Evolutionary conservation across 2,113 vertebrate species (phyloP), one percentile per base, ranked within the genome.

Genomic region (Emydocephalus ijimae): DNA sequence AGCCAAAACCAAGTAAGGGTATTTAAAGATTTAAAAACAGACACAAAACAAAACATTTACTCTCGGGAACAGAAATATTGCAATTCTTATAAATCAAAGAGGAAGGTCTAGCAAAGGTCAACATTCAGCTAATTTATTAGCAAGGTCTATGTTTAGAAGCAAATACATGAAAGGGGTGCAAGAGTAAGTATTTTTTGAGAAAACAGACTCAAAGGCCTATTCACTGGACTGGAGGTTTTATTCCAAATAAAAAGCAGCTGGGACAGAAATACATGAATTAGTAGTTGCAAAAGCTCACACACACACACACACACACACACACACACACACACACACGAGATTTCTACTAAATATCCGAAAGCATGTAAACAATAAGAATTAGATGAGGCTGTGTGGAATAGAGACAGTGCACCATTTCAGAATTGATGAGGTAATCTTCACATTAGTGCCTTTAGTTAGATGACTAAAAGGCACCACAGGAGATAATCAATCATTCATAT

Each of bases 61-160:
- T 90, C 94, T 90, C 61, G 92, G 94, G 94, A 59, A 91, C 18
- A 81, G 87, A 64, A 69, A 96, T 48, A 94, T 93, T 94, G 93
- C 93, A 94, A 48, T 94, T 93, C 93, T 90, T 81, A 93, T 95
- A 96, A 96, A 96, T 96, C 94, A 97, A 1, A 43, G n/a, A 89
- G 55, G 90, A 96, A 94, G 74, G 92, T 89, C 93, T 95, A 95
- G 95, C 85, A 96, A 94, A 95, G 92, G 93, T 95, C 85, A 92
- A 61, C 92, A 87, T 95, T 93, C 95, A 94, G 95, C 7, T 95
- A 95, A 90, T 91, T 94, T 93, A 93, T 52, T 94, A 95, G 93
- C 94, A 93, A 87, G 43, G 39, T 93, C 93, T 9, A 69, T 43
- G 52, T 90, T 94, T 94, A 90, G 92, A 94, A n/a, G 90, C 94